Percentiles rank a stretch among this genome's conserved stretches.
Evolutionary conservation across 2,888 invertebrate genomes (phyloP).

Genomic region (Melieria crassipennis): DNA sequence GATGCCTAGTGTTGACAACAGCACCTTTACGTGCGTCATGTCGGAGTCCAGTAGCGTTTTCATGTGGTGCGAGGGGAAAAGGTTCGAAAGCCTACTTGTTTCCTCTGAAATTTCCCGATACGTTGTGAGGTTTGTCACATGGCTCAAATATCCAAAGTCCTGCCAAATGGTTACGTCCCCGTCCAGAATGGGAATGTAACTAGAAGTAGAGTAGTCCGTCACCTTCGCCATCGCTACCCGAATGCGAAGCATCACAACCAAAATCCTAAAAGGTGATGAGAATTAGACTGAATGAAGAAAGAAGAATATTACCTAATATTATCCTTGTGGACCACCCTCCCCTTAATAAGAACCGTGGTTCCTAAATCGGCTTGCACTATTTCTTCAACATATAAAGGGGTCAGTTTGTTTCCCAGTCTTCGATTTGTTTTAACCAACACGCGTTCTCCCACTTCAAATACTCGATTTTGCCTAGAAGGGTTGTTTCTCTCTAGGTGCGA

Average conservation of each 20-base stretch:
- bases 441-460: too few species aligned
- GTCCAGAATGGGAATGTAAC: constrained; percentile 13
- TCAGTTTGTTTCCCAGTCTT: too few species aligned
- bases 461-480: too few species aligned
- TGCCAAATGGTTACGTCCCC: constrained; percentile 9
- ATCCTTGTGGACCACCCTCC: too few species aligned
- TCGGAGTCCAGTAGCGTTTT: constrained; percentile 9
- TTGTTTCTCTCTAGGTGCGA: too few species aligned
- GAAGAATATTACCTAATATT: too few species aligned
- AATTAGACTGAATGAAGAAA: too few species aligned
- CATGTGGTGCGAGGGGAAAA: constrained; percentile 1
- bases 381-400: too few species aligned
- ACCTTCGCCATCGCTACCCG: background rate
- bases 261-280: too few species aligned
- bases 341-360: too few species aligned
- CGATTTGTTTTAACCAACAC: too few species aligned
- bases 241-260: background rate
- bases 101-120: background rate
- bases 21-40: constrained; percentile 1
- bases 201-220: constrained; percentile 4
- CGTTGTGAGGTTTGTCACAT: constrained; percentile 6
- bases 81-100: background rate
- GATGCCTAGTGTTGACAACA: constrained; percentile 12
- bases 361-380: too few species aligned
- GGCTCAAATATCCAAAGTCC: constrained; percentile 3